These are phyloP conservation scores for Troglohyphantes excavatus DNA, from an alignment of 2,888 invertebrate genomes.

Conservation along the genomic window DNA sequence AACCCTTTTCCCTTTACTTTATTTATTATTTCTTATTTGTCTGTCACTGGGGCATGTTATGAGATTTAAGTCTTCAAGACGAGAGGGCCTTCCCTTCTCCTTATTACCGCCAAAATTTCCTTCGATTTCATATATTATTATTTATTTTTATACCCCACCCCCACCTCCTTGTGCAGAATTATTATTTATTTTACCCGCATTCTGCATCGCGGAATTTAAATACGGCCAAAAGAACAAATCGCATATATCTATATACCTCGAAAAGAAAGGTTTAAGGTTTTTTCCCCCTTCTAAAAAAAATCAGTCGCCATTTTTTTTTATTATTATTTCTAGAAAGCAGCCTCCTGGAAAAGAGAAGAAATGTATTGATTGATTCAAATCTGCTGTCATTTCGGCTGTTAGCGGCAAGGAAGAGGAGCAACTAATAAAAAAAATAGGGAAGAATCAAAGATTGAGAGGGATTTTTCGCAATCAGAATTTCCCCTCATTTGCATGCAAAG, in stretches of 20 bases:
- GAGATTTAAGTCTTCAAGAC: slow-evolving; percentile 74
- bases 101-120: slow-evolving; percentile 69
- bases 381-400: slow-evolving; percentile 78
- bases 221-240: slow-evolving; percentile 74
- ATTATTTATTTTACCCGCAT: slow-evolving; percentile 74
- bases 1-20: slow-evolving; percentile 16
- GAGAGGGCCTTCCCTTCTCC: slow-evolving; percentile 18
- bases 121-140: slow-evolving; percentile 47
- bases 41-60: slow-evolving; percentile 70
- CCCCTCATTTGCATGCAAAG: slow-evolving; percentile 76
- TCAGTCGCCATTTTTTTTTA: slow-evolving; percentile 19
- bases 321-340: slow-evolving; percentile 69
- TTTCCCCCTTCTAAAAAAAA: slow-evolving; percentile 13
- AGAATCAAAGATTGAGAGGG: slow-evolving; percentile 39
- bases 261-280: background rate
- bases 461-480: slow-evolving; percentile 78
- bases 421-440: slow-evolving; percentile 10
- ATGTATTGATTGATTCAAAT: slow-evolving; percentile 79
- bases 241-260: slow-evolving; percentile 36
- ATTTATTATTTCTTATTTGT: slow-evolving; percentile 63
- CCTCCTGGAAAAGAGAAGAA: slow-evolving; percentile 3
- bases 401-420: slow-evolving; percentile 54
- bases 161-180: slow-evolving; percentile 42
- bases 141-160: slow-evolving; percentile 8
- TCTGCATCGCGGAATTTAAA: slow-evolving; percentile 63